phyloP scores from a whole-genome alignment of 2,888 invertebrate genomes.

The Formica aserva region DNA sequence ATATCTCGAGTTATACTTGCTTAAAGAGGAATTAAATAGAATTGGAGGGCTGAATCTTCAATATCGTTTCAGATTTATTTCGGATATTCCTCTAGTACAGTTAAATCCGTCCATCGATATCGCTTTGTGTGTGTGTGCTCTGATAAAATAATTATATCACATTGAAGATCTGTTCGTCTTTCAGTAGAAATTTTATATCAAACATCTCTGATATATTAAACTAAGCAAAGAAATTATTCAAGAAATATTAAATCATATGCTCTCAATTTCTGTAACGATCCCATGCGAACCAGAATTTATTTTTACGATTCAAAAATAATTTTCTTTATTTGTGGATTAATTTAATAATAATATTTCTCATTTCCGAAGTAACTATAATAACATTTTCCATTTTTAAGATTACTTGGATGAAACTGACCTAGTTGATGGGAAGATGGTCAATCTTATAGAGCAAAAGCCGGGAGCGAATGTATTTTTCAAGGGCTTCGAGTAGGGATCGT shows the following conservation, averaged over 20 bases:
- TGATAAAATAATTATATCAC: constrained; percentile 58
- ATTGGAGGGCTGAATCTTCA: constrained; percentile 62
- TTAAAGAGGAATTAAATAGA: constrained; percentile 71
- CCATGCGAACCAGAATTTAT: not conserved
- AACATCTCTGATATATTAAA: not conserved
- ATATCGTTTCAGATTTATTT: constrained; percentile 60
- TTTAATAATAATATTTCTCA: not conserved
- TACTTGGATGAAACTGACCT: constrained; percentile 25
- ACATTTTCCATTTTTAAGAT: constrained; percentile 30
- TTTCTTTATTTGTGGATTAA: not conserved
- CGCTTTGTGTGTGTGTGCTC: constrained; percentile 36
- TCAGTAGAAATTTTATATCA: not conserved
- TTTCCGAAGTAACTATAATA: not conserved
- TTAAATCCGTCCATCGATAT: constrained; percentile 73
- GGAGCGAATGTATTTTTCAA: constrained; percentile 65
- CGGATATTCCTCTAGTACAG: constrained; percentile 65
- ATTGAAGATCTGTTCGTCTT: constrained; percentile 21
- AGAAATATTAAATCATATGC: constrained; percentile 17
- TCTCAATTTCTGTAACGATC: not conserved
- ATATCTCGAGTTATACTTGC: constrained; percentile 70
- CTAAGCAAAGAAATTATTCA: not conserved
- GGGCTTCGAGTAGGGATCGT: constrained; percentile 63
- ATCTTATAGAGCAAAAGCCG: constrained; percentile 3
- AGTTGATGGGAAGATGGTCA: constrained; percentile 19
- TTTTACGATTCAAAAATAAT: not conserved